phyloP scores from a whole-genome alignment of 2,888 invertebrate species.

The Drosophila barbarae region DNA sequence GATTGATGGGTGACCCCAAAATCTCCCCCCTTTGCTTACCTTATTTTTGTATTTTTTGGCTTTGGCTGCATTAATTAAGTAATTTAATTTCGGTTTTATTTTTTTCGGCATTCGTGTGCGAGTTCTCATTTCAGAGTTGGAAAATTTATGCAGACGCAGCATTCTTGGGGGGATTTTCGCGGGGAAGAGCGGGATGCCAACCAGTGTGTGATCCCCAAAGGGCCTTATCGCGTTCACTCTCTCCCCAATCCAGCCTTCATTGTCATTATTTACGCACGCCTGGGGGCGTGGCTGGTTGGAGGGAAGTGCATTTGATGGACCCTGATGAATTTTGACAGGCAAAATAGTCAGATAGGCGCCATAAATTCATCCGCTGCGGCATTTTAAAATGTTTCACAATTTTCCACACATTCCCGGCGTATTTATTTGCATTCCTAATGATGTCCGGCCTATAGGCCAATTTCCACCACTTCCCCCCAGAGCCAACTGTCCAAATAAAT shows the following conservation, averaged over 20 bases:
- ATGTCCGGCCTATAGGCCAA: slow-evolving; percentile 29
- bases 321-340: slow-evolving; percentile 67
- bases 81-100: slow-evolving; percentile 65
- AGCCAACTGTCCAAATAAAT: slow-evolving; percentile 22
- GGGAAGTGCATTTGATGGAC: slow-evolving; percentile 53
- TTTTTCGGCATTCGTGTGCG: slow-evolving; percentile 46
- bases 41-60: slow-evolving; percentile 18
- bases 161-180: slow-evolving; percentile 34
- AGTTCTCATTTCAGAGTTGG: slow-evolving; percentile 34
- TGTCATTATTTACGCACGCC: slow-evolving; percentile 65
- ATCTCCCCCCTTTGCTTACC: slow-evolving; percentile 17
- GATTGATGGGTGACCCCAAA: slow-evolving; percentile 64
- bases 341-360: slow-evolving; percentile 13
- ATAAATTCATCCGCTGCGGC: slow-evolving; percentile 46
- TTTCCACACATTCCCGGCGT: slow-evolving; percentile 28
- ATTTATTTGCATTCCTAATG: slow-evolving; percentile 66
- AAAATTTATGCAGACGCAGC: slow-evolving; percentile 63
- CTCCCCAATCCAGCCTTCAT: slow-evolving; percentile 30
- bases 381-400: slow-evolving; percentile 40
- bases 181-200: background rate
- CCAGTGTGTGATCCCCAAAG: background rate
- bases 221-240: slow-evolving; percentile 70
- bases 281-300: slow-evolving; percentile 37
- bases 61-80: slow-evolving; percentile 71
- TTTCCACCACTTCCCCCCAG: slow-evolving; percentile 1